phyloP scores from a whole-genome alignment of 2,113 vertebrate species.

The Halcyon malimbica region DNA sequence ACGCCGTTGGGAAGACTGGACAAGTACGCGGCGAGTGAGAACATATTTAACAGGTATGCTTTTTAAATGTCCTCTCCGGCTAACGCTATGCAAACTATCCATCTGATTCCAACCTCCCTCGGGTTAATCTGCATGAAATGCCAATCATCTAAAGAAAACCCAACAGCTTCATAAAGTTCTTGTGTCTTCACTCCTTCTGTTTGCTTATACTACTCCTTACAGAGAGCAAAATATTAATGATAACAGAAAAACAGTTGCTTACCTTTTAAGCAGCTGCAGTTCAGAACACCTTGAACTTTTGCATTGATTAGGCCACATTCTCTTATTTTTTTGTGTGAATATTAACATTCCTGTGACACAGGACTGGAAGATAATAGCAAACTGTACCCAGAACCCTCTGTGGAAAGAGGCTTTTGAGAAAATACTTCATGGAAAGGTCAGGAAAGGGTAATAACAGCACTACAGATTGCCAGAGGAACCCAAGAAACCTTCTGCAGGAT shows the following conservation, averaged over 20 bases:
- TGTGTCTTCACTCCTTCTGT: background rate
- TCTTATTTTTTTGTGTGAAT: background rate
- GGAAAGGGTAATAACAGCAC: background rate
- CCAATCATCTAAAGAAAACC: background rate
- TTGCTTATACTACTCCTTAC: background rate
- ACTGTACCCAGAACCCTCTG: background rate
- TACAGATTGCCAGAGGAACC: background rate
- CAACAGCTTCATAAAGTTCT: background rate
- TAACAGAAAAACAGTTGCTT: background rate
- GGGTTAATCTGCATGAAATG: background rate
- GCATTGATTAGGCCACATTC: background rate
- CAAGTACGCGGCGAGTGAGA: conserved; percentile 92
- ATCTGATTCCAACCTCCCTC: background rate
- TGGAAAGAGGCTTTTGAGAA: background rate
- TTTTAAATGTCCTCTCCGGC: background rate
- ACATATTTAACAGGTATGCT: conserved; percentile 89
- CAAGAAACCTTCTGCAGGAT: background rate
- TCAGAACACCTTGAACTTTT: background rate
- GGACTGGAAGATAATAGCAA: background rate
- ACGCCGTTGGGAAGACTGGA: conserved; percentile 90
- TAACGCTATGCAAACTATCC: background rate
- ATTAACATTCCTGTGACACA: background rate
- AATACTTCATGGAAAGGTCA: background rate
- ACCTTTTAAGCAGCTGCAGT: background rate
- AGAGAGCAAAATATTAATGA: background rate